Evolutionary conservation across 2,797 vertebrate genomes (phyloP).

Genomic region (Macroramphosus scolopax): DNA sequence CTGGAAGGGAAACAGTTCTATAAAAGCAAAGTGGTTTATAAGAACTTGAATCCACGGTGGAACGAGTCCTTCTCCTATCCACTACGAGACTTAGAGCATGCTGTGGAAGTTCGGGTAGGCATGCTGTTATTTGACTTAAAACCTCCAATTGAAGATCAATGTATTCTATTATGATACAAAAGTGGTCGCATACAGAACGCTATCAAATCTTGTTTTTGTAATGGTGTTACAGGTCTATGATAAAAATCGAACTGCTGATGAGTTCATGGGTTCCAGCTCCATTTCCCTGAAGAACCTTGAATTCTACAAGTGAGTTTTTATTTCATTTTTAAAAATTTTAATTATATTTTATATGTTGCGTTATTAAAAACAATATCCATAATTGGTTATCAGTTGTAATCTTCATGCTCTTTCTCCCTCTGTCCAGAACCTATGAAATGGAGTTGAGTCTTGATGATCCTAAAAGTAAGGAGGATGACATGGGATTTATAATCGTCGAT

Average conservation of each 20-base stretch:
- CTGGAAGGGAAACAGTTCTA: constrained; percentile 92
- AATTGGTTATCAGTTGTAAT: neutral
- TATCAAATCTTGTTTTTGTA: no score
- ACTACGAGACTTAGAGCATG: constrained; percentile 84
- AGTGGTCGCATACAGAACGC: no score
- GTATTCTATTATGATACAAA: neutral
- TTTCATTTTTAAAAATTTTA: no score
- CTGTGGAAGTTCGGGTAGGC: constrained; percentile 83
- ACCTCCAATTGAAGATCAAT: constrained; percentile 1
- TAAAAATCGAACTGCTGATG: constrained; percentile 88
- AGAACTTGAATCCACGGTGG: constrained; percentile 92
- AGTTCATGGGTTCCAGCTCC: constrained; percentile 90
- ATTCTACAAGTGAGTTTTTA: constrained; percentile 85
- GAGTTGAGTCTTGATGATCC: constrained; percentile 85
- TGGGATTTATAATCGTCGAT: constrained; percentile 90
- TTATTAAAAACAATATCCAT: neutral
- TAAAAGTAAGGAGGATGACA: constrained; percentile 90
- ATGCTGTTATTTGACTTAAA: neutral
- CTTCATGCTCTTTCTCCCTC: neutral
- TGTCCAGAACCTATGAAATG: constrained; percentile 80
- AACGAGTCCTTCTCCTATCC: constrained; percentile 90
- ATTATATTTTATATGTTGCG: constrained; percentile 1
- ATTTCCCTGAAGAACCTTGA: constrained; percentile 81
- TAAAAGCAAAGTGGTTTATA: constrained; percentile 95
- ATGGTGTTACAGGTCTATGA: constrained; percentile 87